These are phyloP conservation scores for Bufo gargarizans DNA, from an alignment of 2,113 vertebrate genomes.

Conservation along the genomic window DNA sequence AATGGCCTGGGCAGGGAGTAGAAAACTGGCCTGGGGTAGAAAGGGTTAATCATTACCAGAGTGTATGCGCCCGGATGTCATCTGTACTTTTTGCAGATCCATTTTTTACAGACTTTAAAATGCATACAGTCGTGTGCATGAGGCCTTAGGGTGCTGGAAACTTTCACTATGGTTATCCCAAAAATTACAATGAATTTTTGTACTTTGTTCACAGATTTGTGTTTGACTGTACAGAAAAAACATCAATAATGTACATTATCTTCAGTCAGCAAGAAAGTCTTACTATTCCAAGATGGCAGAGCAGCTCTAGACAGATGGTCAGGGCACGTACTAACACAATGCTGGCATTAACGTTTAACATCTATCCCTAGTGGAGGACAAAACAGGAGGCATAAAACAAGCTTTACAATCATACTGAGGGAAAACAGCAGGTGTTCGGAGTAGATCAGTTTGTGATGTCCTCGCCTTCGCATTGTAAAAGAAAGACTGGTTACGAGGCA, in stretches of 20 bases:
- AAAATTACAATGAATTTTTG: no score
- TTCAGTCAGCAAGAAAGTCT: background rate
- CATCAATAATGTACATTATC: slow-evolving; percentile 2
- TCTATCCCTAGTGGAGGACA: slow-evolving; percentile 31
- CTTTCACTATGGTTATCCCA: no score
- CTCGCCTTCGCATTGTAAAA: background rate
- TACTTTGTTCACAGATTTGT: no score
- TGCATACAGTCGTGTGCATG: no score
- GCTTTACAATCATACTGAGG: slow-evolving; percentile 7
- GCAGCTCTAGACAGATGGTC: slow-evolving; percentile 29
- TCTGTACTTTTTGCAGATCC: no score
- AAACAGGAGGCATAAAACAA: slow-evolving; percentile 9
- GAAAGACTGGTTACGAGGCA: background rate
- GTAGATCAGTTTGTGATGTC: slow-evolving; percentile 8
- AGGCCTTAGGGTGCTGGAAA: no score
- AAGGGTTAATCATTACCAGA: no score
- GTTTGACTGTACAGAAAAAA: background rate
- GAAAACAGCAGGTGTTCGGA: slow-evolving; percentile 44
- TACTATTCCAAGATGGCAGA: background rate
- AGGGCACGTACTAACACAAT: background rate
- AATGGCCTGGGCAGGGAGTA: no score
- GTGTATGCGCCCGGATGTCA: no score
- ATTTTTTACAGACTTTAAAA: no score
- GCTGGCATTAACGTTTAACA: slow-evolving; percentile 7
- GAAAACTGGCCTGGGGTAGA: no score